Percentiles rank a stretch among this genome's conserved stretches.
Conservation (phyloP, 35 echinoderm and acorn worm genomes). For the Nesometra sesokonis region DNA sequence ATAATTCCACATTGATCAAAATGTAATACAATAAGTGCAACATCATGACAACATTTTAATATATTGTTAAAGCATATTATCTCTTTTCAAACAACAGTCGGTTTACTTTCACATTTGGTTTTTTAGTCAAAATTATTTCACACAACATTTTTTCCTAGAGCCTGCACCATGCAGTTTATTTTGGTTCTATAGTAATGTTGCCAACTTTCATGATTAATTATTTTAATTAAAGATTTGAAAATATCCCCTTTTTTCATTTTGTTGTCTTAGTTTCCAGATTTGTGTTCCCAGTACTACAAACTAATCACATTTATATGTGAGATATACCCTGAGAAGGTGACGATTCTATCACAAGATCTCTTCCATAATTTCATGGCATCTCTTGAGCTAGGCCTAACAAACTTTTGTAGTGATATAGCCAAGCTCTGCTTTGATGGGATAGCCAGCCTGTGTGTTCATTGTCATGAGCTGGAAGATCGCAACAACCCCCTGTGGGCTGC, state of each 20-base stretch:
- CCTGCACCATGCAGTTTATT: too few species aligned
- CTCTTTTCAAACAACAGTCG: too few species aligned
- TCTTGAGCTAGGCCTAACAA: slow-evolving; percentile 69
- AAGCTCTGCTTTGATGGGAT: slow-evolving; percentile 80
- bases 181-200: too few species aligned
- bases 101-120: too few species aligned
- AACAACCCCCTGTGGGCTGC: slow-evolving; percentile 19
- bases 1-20: too few species aligned
- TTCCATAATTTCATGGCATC: slow-evolving; percentile 85
- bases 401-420: slow-evolving; percentile 60
- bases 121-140: too few species aligned
- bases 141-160: too few species aligned
- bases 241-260: background rate
- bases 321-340: slow-evolving; percentile 65
- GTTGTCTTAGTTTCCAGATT: slow-evolving; percentile 59
- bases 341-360: slow-evolving; percentile 33
- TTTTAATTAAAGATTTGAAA: too few species aligned
- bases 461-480: slow-evolving; percentile 45
- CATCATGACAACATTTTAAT: too few species aligned
- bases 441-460: slow-evolving; percentile 53
- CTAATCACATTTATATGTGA: slow-evolving; percentile 91
- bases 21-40: too few species aligned
- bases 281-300: slow-evolving; percentile 85
- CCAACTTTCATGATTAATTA: too few species aligned
- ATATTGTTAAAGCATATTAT: too few species aligned